phyloP scores from a whole-genome alignment of 2,888 invertebrate species.

The Dasypolia templi region DNA sequence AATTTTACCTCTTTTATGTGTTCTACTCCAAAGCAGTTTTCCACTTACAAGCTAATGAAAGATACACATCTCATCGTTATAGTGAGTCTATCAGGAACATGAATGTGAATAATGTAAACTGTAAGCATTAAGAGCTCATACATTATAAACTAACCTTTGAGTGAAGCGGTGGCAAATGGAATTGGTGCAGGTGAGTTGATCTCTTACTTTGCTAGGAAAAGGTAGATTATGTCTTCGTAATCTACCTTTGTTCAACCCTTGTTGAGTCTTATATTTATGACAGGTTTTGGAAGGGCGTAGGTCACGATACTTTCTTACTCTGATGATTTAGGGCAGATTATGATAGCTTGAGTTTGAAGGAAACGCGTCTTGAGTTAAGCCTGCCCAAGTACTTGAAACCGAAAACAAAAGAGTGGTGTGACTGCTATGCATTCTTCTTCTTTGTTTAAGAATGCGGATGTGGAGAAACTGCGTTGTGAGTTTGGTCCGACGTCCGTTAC shows the following conservation, averaged over 20 bases:
- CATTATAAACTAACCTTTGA: conserved; percentile 70
- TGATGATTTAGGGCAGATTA: no score
- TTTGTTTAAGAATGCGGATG: background rate
- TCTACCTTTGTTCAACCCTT: background rate
- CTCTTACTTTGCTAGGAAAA: conserved; percentile 39
- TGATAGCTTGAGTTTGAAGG: no score
- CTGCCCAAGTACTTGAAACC: no score
- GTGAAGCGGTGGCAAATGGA: conserved; percentile 56
- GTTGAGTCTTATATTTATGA: background rate
- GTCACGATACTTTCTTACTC: no score
- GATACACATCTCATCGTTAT: conserved; percentile 19
- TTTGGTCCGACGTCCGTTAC: background rate
- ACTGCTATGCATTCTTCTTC: background rate
- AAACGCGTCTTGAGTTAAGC: no score
- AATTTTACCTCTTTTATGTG: no score
- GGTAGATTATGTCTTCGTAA: conserved; percentile 20
- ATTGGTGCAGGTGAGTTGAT: conserved; percentile 48
- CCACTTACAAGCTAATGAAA: conserved; percentile 9
- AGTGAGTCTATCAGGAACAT: conserved; percentile 56
- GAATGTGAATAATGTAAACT: conserved; percentile 70
- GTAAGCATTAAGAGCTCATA: conserved; percentile 68
- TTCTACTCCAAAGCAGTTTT: conserved; percentile 13
- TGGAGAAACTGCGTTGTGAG: background rate
- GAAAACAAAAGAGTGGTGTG: background rate
- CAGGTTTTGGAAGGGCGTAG: background rate